Percentiles rank a stretch among this genome's conserved stretches.
phyloP scores from a whole-genome alignment of 2,888 invertebrate species.

The Vanessa cardui region DNA sequence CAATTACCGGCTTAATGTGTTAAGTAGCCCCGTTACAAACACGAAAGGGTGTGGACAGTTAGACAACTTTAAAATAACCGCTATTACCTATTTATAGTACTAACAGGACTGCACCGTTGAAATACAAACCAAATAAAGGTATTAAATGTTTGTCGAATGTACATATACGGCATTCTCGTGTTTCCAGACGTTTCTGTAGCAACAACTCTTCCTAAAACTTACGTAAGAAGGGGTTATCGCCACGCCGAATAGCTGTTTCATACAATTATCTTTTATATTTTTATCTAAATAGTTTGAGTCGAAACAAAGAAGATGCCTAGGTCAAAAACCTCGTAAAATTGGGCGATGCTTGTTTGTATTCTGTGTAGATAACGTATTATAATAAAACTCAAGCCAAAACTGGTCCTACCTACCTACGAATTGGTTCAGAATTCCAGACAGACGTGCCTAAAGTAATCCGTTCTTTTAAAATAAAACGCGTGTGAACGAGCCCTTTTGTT shows the following conservation, averaged over 20 bases:
- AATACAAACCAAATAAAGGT: conserved; percentile 27
- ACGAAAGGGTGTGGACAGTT: conserved; percentile 36
- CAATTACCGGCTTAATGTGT: conserved; percentile 24
- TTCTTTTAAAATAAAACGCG: conserved; percentile 27
- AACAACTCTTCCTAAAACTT: conserved; percentile 37
- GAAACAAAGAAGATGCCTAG: conserved; percentile 52
- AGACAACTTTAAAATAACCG: conserved; percentile 30
- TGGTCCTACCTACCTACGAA: conserved; percentile 38
- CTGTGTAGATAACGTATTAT: conserved; percentile 42
- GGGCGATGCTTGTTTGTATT: conserved; percentile 44
- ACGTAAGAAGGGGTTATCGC: conserved; percentile 57
- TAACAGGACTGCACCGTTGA: conserved; percentile 28
- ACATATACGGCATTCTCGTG: conserved; percentile 9
- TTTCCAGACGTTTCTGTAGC: conserved; percentile 30
- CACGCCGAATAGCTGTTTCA: conserved; percentile 49
- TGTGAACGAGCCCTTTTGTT: conserved; percentile 22
- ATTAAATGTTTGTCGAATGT: conserved; percentile 22
- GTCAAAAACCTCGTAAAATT: conserved; percentile 72
- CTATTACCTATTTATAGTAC: conserved; percentile 32
- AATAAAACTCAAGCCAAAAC: conserved; percentile 41
- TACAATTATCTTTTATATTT: conserved; percentile 55
- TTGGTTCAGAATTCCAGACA: conserved; percentile 32
- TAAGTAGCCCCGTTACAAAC: conserved; percentile 24
- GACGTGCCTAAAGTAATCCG: conserved; percentile 28
- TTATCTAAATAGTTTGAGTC: conserved; percentile 54